Evolutionary conservation across 2,888 invertebrate genomes (phyloP), one percentile per base, ranked within the genome.

Genomic region (Pilophorus perplexus): DNA sequence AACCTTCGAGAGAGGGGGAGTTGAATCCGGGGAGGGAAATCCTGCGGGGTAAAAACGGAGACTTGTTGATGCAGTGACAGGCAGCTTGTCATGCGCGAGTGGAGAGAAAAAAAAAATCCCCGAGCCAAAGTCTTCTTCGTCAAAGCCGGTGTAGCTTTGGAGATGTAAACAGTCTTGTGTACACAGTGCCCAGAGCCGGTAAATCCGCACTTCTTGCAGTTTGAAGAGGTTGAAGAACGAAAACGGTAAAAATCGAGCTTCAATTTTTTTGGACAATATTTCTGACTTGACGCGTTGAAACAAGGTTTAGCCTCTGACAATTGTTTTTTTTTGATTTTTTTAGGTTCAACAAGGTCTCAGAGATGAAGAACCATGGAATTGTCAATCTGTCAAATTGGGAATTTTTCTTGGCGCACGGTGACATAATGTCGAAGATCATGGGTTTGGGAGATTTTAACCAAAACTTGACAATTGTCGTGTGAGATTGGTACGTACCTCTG

Each of bases 401-500:
- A n/a, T n/a, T n/a, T n/a, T 6, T 33, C 33, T 6, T 33, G 33
- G 33, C 10, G 10, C 33, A 33, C 10, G 33, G 10, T 8, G 12
- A 8, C 33, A 8, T 6, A 33, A 8, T 33, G 12, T 33, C 10
- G 33, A 33, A 33, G 12, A 33, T 12, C 33, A 6, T 8, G 6
- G 33, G 33, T 33, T 33, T 33, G 6, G 33, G 12, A 33, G 12
- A 33, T 33, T 12, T 33, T 33, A 33, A 33, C 6, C 10, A 8
- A 8, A 12, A 33, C 10, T 33, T 33, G 33, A 33, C 10, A 33
- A 33, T 8, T 6, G 6, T 8, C 33, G 6, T 3, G 46, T 16
- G 46, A 12, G 46, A 46, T 46, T 12, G 33, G 46, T 18, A 82
- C 86, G 88, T 81, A 97, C 99, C 99, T 87, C 99, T 84, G 75